Evolutionary conservation across 2,888 invertebrate genomes (phyloP), one percentile per base, ranked within the genome.

Genomic region (Caenorhabditis sinica): DNA sequence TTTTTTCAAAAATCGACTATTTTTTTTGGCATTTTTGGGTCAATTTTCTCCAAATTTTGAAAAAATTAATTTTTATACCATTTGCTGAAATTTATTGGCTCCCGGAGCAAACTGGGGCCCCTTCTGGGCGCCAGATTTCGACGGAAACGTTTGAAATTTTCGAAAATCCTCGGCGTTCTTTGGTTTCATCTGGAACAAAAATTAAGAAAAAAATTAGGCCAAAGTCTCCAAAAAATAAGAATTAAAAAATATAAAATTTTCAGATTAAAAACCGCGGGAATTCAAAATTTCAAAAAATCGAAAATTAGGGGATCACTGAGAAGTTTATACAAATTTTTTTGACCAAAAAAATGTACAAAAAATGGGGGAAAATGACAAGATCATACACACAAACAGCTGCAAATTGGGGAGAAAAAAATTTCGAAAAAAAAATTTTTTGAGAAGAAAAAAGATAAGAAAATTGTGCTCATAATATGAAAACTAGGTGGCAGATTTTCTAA

Each of bases 71-170:
- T 8, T 3, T 45, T 15, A 15, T 30, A 79, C 79, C 71, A 72
- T 56, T 72, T 53, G 33, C 65, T 79, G 79, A 65, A 79, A 79
- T 15, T 72, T 71, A 25, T 79, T 79, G 4, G 45, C 33, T 5
- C 17, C 40, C n/a, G 65, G 25, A 2, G 51, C 28, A 56, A 33
- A 69, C 60, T 20, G 68, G 76, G 33, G 53, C 36, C 1, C 28
- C 15, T 28, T 40, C 8, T 33, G 51, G 2, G 53, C 25, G 15
- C 25, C 25, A 23, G 28, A 25, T 45, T 79, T 79, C 11, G 25
- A 20, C 2, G 79, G 79, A 36, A 72, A 79, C 8, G 79, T 79
- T 33, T 65, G 40, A 20, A 33, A 63, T 30, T 72, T 79, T 17
- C 49, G 49, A 49, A 9, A 20, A 49, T 56, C 28, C 20, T 56